phyloP scores from a whole-genome alignment of 2,888 invertebrate genomes.

The Auanema freiburgensis region DNA sequence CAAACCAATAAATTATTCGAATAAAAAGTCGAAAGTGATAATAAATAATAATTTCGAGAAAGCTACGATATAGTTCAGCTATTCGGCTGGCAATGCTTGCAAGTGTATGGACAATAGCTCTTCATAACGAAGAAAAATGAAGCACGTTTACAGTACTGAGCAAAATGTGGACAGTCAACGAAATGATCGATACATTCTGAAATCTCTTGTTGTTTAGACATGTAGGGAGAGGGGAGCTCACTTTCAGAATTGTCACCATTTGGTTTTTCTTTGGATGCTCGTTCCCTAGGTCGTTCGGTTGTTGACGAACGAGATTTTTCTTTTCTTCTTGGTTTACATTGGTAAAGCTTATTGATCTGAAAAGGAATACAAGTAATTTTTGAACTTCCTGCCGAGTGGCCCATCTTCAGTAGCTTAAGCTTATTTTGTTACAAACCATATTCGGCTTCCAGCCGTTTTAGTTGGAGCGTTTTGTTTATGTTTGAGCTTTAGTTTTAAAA shows the following conservation, averaged over 20 bases:
- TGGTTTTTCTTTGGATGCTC: conserved; percentile 19
- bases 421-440: neutral
- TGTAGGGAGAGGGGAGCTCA: conserved; percentile 11
- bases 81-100: conserved; percentile 41
- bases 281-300: neutral
- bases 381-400: conserved; percentile 1
- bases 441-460: neutral
- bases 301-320: conserved; percentile 29
- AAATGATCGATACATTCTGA: conserved; percentile 62
- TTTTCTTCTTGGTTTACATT: conserved; percentile 33
- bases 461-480: neutral
- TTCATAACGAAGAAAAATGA: conserved; percentile 64
- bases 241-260: conserved; percentile 19
- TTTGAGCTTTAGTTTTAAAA: neutral
- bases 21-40: no score
- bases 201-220: conserved; percentile 9
- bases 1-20: no score
- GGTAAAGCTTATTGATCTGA: conserved; percentile 39
- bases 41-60: no score
- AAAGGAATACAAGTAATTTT: conserved; percentile 2
- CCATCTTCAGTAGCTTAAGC: no score
- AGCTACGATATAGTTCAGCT: no score
- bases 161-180: conserved; percentile 62
- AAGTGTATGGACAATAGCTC: conserved; percentile 61
- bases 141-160: conserved; percentile 58